Percentiles rank a stretch among this genome's conserved stretches.
Conservation (phyloP, 2,113 vertebrate species). For the Marcusenius ussheri region DNA sequence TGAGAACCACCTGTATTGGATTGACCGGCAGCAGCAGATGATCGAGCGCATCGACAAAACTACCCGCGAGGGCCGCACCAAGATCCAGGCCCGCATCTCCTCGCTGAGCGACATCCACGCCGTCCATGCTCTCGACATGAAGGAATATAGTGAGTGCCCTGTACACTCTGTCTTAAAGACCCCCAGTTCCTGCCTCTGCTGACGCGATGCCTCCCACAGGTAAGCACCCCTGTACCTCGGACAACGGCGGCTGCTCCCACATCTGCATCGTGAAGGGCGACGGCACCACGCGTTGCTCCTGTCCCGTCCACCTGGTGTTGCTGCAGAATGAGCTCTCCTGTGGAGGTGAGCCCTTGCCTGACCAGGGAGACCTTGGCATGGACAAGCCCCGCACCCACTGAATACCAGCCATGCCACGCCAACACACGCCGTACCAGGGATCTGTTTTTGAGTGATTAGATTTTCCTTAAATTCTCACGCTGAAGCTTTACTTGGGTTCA, state of each 20-base stretch:
- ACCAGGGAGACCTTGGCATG: not conserved
- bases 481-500: not conserved
- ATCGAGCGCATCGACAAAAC: constrained; percentile 93
- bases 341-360: constrained; percentile 67
- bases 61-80: constrained; percentile 81
- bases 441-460: not conserved
- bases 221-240: constrained; percentile 86
- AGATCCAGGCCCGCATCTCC: constrained; percentile 90
- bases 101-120: constrained; percentile 93
- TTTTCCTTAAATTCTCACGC: not conserved
- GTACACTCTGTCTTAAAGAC: too few relatives aligned
- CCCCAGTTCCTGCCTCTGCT: not conserved
- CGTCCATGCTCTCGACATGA: constrained; percentile 79
- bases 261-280: constrained; percentile 95
- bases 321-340: constrained; percentile 90
- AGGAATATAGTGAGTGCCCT: constrained; percentile 79
- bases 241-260: constrained; percentile 93
- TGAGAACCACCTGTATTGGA: constrained; percentile 92
- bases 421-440: not conserved
- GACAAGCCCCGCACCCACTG: not conserved
- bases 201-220: constrained; percentile 48
- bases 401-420: not conserved
- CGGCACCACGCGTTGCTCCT: constrained; percentile 89
- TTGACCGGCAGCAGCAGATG: constrained; percentile 96
- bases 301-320: constrained; percentile 86